Percentiles rank a stretch among this genome's conserved stretches.
Evolutionary conservation across 2,888 invertebrate species (phyloP).

Genomic region (Polyommatus iphigenia): DNA sequence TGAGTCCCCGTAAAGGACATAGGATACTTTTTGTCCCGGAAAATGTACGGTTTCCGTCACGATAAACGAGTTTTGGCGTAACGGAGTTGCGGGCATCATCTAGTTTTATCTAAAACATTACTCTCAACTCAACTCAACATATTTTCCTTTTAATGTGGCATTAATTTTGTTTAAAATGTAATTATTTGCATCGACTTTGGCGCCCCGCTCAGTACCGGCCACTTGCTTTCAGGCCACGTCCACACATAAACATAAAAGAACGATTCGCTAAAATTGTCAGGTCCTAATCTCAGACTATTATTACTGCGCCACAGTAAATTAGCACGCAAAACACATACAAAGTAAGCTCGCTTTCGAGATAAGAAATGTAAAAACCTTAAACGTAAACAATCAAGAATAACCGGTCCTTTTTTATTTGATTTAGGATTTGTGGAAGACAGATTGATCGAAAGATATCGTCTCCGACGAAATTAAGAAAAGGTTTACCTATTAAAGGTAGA

Average conservation of each 20-base stretch:
- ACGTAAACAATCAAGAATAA: not conserved
- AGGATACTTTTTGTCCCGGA: too few relatives aligned
- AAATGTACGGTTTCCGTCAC: too few relatives aligned
- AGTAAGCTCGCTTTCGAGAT: conserved; percentile 32
- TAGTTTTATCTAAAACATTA: not conserved
- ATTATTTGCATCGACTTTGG: conserved; percentile 1
- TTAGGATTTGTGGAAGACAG: conserved; percentile 21
- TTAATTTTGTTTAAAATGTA: conserved; percentile 25
- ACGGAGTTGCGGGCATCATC: too few relatives aligned
- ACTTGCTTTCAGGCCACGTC: conserved; percentile 59
- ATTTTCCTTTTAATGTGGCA: not conserved
- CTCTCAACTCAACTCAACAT: not conserved
- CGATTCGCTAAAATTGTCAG: conserved; percentile 56
- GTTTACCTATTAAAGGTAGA: not conserved
- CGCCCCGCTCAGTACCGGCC: conserved; percentile 29
- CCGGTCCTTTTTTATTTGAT: conserved; percentile 15
- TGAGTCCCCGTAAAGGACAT: too few relatives aligned
- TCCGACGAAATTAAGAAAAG: not conserved
- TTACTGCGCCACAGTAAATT: conserved; percentile 51
- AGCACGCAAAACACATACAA: conserved; percentile 48
- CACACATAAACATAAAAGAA: conserved; percentile 62
- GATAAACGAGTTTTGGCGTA: too few relatives aligned
- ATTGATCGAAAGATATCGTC: conserved; percentile 24
- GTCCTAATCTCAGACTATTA: conserved; percentile 57
- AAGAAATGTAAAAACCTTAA: conserved; percentile 12